These are phyloP conservation scores for Cryptoblepharus egeriae DNA, from an alignment of 2,797 vertebrate species.

Conservation along the genomic window DNA sequence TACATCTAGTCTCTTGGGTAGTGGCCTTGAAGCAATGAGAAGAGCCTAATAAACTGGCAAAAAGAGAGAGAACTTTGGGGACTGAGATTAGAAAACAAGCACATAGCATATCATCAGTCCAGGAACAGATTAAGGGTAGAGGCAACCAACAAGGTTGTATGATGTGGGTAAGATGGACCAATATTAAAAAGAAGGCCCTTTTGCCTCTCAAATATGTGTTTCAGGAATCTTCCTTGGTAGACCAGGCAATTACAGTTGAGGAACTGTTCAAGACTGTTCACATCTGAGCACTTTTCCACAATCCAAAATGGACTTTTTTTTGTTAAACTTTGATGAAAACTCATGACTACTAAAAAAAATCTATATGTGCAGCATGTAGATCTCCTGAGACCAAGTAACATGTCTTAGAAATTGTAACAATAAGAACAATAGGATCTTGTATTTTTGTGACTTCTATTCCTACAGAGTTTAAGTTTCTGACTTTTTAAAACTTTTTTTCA, in stretches of 20 bases:
- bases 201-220: neutral
- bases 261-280: neutral
- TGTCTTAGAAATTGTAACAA: neutral
- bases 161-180: neutral
- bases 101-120: neutral
- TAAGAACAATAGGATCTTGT: neutral
- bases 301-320: neutral
- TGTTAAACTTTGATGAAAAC: neutral
- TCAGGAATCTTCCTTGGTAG: neutral
- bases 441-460: neutral
- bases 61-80: neutral
- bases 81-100: neutral
- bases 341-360: neutral
- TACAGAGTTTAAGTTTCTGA: fast-evolving
- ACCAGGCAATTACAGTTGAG: neutral
- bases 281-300: neutral
- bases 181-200: neutral
- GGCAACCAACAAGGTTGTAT: neutral
- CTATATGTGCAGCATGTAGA: neutral
- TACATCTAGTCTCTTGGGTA: neutral
- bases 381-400: neutral
- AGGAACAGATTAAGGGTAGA: neutral
- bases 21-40: neutral
- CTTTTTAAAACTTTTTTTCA: slow-evolving; percentile 46
- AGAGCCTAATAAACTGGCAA: neutral